Percentiles rank a stretch among this genome's conserved stretches.
Evolutionary conservation across 1,140 invertebrate genomes (phyloP).

Genomic region (Adelges cooleyi): DNA sequence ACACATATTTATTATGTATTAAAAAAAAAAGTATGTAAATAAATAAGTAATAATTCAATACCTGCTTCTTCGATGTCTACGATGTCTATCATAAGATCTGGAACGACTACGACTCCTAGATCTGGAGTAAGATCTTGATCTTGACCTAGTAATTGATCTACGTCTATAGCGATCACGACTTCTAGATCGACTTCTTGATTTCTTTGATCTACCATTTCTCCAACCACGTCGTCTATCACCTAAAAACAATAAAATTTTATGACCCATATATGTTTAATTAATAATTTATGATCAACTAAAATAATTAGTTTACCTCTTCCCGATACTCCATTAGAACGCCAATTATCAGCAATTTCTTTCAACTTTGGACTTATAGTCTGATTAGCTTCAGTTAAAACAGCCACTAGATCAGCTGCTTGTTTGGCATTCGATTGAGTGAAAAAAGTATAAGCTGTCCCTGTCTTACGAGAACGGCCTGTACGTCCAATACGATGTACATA

Average conservation of each 20-base stretch:
- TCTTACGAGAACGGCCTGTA: constrained; percentile 74
- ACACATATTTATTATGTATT: background rate
- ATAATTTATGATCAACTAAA: too few relatives aligned
- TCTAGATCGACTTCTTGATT: constrained; percentile 15
- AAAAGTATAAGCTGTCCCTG: constrained; percentile 94
- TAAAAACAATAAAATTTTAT: background rate
- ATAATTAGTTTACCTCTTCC: constrained; percentile 5
- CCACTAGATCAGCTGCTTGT: constrained; percentile 78
- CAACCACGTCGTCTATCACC: constrained; percentile 23
- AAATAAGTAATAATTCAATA: background rate
- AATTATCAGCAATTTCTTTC: constrained; percentile 25
- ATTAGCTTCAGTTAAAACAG: constrained; percentile 81
- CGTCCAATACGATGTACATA: constrained; percentile 98
- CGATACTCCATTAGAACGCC: constrained; percentile 19
- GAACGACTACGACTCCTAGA: constrained; percentile 20
- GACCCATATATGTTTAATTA: too few relatives aligned
- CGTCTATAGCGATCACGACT: constrained; percentile 19
- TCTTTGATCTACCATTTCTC: constrained; percentile 19
- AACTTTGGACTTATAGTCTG: constrained; percentile 59
- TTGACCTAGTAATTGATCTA: constrained; percentile 6
- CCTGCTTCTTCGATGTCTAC: constrained; percentile 14
- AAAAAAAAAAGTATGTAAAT: too few relatives aligned
- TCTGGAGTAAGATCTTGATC: constrained; percentile 7
- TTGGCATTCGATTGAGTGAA: constrained; percentile 84
- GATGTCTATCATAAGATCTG: constrained; percentile 20